A percentile compares a stretch with the other conserved stretches of the same genome.
Conservation (phyloP, 2,797 vertebrate species). For the Lacerta viridis region DNA sequence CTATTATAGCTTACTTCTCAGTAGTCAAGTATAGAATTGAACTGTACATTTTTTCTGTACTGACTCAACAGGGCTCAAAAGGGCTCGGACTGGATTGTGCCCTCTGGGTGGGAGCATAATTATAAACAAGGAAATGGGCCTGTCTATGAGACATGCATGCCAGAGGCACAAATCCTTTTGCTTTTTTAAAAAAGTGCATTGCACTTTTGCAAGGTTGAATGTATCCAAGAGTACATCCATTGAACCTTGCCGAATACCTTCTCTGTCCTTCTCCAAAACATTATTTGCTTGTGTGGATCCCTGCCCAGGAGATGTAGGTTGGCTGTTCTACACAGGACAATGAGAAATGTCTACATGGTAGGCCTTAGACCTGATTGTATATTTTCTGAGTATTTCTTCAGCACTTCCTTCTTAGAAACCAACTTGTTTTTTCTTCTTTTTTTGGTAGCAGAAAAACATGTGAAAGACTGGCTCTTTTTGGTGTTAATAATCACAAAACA, state of each 20-base stretch:
- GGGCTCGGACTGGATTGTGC: not conserved
- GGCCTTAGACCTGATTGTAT: no score
- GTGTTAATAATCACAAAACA: not conserved
- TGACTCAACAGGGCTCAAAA: constrained; percentile 9
- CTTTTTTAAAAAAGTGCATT: not conserved
- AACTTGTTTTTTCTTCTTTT: not conserved
- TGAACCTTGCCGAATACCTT: not conserved
- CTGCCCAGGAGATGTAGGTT: no score
- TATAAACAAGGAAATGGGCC: not conserved
- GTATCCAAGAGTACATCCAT: not conserved
- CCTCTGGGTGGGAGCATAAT: not conserved
- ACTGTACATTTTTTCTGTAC: not conserved
- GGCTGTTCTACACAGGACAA: not conserved
- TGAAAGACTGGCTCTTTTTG: not conserved
- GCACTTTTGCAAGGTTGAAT: not conserved
- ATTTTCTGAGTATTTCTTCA: not conserved
- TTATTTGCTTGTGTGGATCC: not conserved
- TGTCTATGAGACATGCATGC: not conserved
- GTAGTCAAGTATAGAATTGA: not conserved
- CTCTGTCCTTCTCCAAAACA: not conserved
- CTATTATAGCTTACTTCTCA: not conserved
- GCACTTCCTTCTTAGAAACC: not conserved
- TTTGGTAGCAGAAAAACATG: not conserved
- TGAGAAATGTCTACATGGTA: not conserved
- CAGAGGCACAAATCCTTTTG: not conserved